Evolutionary conservation across 2,797 vertebrate species (phyloP).

Genomic region (Sebastes cheni): DNA sequence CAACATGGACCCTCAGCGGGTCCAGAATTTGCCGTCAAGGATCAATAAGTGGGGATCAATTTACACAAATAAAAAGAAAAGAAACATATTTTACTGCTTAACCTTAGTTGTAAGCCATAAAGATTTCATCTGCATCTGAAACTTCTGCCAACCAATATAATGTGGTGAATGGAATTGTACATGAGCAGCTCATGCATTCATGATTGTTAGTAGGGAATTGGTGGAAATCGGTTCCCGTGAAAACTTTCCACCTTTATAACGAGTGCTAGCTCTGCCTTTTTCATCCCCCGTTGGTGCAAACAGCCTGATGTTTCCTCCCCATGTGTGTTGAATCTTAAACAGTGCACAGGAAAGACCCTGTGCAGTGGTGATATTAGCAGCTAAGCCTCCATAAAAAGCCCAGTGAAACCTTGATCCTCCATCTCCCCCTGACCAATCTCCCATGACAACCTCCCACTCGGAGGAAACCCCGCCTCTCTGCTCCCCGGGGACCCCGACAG

Average conservation of each 20-base stretch:
- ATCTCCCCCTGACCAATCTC: conserved; percentile 30
- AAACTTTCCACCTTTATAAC: background rate
- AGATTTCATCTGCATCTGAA: background rate
- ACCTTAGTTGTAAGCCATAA: background rate
- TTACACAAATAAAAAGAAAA: background rate
- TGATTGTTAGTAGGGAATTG: too few species aligned
- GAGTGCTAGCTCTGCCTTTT: background rate
- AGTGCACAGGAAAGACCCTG: background rate
- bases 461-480: background rate
- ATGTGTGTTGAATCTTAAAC: conserved; percentile 9
- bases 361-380: conserved; percentile 1
- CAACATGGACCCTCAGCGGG: background rate
- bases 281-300: background rate
- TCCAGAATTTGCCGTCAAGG: background rate
- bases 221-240: background rate
- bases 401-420: conserved; percentile 28
- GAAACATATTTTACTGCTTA: background rate
- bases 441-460: conserved; percentile 22
- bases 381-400: conserved; percentile 36
- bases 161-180: too few species aligned
- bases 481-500: background rate
- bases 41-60: background rate
- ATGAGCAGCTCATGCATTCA: background rate
- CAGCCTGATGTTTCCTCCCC: background rate
- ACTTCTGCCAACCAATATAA: background rate